Conservation (phyloP, 2,113 vertebrate species). For the Abramis brama region DNA sequence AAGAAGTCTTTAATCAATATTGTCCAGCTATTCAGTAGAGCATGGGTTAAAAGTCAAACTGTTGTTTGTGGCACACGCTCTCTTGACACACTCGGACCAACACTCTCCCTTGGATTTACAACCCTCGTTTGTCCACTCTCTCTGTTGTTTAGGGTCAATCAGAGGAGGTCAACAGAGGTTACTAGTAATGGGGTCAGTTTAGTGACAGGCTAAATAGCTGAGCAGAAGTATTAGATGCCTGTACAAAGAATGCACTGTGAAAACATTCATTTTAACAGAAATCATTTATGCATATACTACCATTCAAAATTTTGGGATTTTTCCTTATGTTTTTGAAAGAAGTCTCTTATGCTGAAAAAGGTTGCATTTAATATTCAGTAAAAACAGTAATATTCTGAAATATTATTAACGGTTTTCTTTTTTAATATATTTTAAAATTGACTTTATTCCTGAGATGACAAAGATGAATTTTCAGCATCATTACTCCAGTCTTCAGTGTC, state of each 20-base stretch:
- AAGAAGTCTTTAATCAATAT: background rate
- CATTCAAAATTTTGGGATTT: background rate
- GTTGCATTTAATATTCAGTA: no score
- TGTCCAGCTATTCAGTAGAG: background rate
- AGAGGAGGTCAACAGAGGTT: constrained; percentile 48
- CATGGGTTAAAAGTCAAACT: constrained; percentile 29
- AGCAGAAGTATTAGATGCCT: constrained; percentile 2
- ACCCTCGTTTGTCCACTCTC: constrained; percentile 11
- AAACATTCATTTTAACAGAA: background rate
- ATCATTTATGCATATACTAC: background rate
- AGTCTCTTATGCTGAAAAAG: background rate
- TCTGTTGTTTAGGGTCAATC: constrained; percentile 46
- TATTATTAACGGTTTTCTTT: no score
- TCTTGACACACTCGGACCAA: constrained; percentile 47
- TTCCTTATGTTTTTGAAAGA: background rate
- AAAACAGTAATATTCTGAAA: no score
- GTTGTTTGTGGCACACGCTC: constrained; percentile 25
- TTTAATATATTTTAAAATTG: no score
- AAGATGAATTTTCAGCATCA: no score
- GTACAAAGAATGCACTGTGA: background rate
- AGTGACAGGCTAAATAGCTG: constrained; percentile 32
- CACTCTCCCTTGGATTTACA: constrained; percentile 58
- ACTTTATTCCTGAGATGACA: no score
- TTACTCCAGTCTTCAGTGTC: no score
- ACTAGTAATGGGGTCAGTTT: constrained; percentile 12